These are phyloP conservation scores for Bombyx huttoni DNA, from an alignment of 2,888 invertebrate species.

Conservation along the genomic window DNA sequence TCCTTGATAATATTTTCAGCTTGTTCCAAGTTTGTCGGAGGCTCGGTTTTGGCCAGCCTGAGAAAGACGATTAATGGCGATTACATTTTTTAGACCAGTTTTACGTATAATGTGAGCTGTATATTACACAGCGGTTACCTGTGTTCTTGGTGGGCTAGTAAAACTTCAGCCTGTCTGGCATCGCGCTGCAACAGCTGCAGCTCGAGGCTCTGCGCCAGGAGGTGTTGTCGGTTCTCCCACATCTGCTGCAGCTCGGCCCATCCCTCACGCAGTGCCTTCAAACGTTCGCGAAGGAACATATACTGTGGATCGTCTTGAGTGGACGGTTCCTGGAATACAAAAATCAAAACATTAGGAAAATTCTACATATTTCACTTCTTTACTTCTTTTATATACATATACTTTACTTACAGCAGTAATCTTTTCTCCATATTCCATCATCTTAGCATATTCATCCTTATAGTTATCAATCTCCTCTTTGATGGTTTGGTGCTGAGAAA, in stretches of 20 bases:
- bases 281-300: constrained; percentile 98
- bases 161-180: constrained; percentile 96
- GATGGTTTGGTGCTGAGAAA: constrained; percentile 98
- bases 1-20: constrained; percentile 97
- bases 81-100: neutral
- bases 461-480: constrained; percentile 99
- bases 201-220: constrained; percentile 95
- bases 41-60: constrained; percentile 93
- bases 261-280: constrained; percentile 98
- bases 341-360: neutral
- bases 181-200: constrained; percentile 96
- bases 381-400: neutral
- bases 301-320: constrained; percentile 98
- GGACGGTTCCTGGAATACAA: constrained; percentile 75
- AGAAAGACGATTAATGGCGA: neutral
- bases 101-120: neutral
- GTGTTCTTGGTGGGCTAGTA: constrained; percentile 98
- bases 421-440: constrained; percentile 99
- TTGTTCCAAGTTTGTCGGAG: constrained; percentile 94
- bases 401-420: constrained; percentile 80
- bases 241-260: constrained; percentile 99
- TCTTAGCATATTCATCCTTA: constrained; percentile 96
- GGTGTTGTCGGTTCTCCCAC: constrained; percentile 98
- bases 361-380: neutral
- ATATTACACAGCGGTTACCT: constrained; percentile 47